A percentile compares a stretch with the other conserved stretches of the same genome.
phyloP scores from a whole-genome alignment of 2,797 vertebrate species.

The Momotus momota region DNA sequence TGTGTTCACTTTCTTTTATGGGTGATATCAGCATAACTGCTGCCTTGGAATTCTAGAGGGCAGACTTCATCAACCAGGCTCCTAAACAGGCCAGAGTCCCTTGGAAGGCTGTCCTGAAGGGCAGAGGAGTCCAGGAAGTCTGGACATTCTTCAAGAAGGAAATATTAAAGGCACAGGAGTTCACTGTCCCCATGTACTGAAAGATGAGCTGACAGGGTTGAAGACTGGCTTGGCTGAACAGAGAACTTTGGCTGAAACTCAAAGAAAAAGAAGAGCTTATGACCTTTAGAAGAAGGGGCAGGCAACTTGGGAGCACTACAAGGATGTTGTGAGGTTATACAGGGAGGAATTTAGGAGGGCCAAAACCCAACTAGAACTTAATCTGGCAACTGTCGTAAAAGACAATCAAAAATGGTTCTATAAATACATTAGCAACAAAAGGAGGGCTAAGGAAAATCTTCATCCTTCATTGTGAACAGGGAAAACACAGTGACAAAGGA shows the following conservation, averaged over 20 bases:
- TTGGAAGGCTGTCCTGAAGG: neutral
- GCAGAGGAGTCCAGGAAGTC: neutral
- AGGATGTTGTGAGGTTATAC: neutral
- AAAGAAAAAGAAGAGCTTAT: neutral
- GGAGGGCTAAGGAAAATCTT: neutral
- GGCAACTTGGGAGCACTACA: neutral
- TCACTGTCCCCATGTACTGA: neutral
- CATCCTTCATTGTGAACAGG: neutral
- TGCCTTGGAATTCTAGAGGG: neutral
- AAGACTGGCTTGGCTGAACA: neutral
- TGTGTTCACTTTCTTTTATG: neutral
- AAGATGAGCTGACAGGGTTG: neutral
- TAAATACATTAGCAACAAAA: neutral
- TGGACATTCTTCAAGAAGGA: neutral
- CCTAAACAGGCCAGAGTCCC: neutral
- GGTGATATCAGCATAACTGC: neutral
- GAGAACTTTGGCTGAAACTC: neutral
- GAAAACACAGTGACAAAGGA: neutral
- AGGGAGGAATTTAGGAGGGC: neutral
- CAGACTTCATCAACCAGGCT: neutral
- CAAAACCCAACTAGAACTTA: neutral
- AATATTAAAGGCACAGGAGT: neutral
- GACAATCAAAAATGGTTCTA: neutral
- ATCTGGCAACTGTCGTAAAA: neutral
- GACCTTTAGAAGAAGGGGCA: neutral